Percentiles rank a stretch among this genome's conserved stretches.
Conservation (phyloP, 2,888 invertebrate species). For the Drosophila buzzatii region DNA sequence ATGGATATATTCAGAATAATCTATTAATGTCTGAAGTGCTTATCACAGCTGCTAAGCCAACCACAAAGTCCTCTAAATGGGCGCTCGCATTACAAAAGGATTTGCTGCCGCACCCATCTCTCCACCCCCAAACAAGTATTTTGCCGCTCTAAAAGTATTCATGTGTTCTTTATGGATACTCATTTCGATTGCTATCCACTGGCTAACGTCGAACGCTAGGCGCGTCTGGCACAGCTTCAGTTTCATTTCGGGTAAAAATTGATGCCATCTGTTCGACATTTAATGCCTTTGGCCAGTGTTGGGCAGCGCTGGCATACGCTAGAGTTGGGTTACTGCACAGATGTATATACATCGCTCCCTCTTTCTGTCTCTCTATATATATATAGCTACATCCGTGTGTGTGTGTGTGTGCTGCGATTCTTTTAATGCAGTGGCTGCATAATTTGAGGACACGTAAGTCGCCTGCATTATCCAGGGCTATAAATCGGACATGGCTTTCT, state of each 20-base stretch:
- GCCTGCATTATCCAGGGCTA: conserved; percentile 76
- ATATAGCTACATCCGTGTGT: not conserved
- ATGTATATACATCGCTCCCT: not conserved
- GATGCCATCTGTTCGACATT: conserved; percentile 74
- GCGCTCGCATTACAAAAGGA: conserved; percentile 22
- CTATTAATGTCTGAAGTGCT: conserved; percentile 6
- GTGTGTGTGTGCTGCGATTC: conserved; percentile 1
- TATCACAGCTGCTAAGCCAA: conserved; percentile 12
- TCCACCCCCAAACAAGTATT: not conserved
- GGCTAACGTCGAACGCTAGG: conserved; percentile 10
- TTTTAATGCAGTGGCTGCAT: conserved; percentile 75
- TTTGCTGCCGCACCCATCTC: not conserved
- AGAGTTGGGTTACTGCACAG: not conserved
- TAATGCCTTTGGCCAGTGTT: conserved; percentile 52
- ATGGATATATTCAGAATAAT: conserved; percentile 3
- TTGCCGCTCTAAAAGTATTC: conserved; percentile 3
- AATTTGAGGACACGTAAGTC: conserved; percentile 76
- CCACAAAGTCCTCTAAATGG: conserved; percentile 21
- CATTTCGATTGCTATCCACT: conserved; percentile 38
- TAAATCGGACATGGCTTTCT: conserved; percentile 59
- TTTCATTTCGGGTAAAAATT: conserved; percentile 65
- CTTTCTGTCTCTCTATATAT: not conserved
- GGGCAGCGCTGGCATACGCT: conserved; percentile 3
- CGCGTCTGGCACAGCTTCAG: conserved; percentile 17
- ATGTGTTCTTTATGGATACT: conserved; percentile 35